A percentile compares a stretch with the other conserved stretches of the same genome.
Conservation (phyloP, 2,888 invertebrate species). For the Drosophila neonasuta region DNA sequence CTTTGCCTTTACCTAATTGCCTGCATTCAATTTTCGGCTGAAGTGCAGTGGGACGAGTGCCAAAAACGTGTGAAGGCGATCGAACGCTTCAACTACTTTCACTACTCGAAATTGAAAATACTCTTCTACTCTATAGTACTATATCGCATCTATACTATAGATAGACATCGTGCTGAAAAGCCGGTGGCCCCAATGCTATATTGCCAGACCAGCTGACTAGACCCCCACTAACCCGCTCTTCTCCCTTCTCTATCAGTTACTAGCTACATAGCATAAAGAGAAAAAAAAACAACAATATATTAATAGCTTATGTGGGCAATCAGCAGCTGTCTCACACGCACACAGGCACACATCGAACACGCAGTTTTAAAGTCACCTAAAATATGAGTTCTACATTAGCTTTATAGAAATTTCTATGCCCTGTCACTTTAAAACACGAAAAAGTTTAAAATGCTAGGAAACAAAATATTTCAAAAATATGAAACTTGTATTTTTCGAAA, state of each 20-base stretch:
- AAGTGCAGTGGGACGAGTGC: conserved; percentile 74
- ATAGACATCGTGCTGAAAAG: conserved; percentile 7
- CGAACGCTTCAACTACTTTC: conserved; percentile 56
- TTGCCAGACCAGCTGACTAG: conserved; percentile 26
- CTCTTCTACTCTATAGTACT: not conserved
- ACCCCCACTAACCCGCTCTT: not conserved
- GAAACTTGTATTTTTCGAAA: too few relatives aligned
- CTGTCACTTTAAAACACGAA: too few relatives aligned
- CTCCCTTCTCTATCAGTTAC: not conserved
- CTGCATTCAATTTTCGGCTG: conserved; percentile 34
- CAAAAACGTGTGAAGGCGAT: conserved; percentile 61
- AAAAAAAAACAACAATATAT: conserved; percentile 8
- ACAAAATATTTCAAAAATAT: too few relatives aligned
- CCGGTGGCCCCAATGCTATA: conserved; percentile 25
- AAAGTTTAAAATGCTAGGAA: too few relatives aligned
- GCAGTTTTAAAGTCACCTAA: conserved; percentile 6
- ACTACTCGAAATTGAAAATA: conserved; percentile 47
- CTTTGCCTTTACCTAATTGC: conserved; percentile 43
- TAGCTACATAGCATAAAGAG: not conserved
- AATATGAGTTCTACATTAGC: conserved; percentile 33
- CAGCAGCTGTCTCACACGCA: conserved; percentile 35
- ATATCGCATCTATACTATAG: not conserved
- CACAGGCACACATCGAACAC: not conserved
- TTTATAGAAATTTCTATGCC: too few relatives aligned
- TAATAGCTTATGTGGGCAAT: conserved; percentile 41